Conservation (phyloP, 2,797 vertebrate genomes). For the Gallinago solitaria region DNA sequence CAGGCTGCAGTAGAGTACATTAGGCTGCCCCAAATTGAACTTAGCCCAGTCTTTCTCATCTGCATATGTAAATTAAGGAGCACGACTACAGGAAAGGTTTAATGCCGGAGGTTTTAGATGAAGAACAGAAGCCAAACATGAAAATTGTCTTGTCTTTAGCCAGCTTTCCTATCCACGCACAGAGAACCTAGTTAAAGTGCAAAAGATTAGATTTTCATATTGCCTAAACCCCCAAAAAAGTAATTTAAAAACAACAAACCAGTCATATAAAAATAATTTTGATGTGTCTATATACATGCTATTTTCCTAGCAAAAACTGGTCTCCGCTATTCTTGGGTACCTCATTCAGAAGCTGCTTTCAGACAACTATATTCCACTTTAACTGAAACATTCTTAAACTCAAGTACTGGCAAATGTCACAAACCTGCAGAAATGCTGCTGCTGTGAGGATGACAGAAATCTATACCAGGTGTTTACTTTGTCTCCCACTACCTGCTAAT, state of each 20-base stretch:
- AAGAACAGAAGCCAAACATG: neutral
- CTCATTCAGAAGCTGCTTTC: neutral
- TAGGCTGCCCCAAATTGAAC: neutral
- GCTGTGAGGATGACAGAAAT: neutral
- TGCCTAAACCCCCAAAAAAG: neutral
- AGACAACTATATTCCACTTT: neutral
- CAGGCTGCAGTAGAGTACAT: neutral
- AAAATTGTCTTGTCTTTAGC: neutral
- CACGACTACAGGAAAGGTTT: neutral
- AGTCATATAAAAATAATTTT: conserved; percentile 21
- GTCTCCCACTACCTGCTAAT: neutral
- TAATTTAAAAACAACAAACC: neutral
- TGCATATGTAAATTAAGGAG: neutral
- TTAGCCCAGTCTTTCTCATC: neutral
- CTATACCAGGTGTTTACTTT: neutral
- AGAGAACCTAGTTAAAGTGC: neutral
- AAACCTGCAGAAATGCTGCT: neutral
- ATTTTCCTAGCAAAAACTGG: neutral
- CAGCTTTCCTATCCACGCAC: neutral
- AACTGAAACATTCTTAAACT: neutral
- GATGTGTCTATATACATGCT: neutral
- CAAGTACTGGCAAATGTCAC: neutral
- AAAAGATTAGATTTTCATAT: neutral
- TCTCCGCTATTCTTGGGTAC: neutral
- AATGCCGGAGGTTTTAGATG: neutral